These are phyloP conservation scores for Myopa tessellatipennis DNA, from an alignment of 2,888 invertebrate species.

Conservation along the genomic window DNA sequence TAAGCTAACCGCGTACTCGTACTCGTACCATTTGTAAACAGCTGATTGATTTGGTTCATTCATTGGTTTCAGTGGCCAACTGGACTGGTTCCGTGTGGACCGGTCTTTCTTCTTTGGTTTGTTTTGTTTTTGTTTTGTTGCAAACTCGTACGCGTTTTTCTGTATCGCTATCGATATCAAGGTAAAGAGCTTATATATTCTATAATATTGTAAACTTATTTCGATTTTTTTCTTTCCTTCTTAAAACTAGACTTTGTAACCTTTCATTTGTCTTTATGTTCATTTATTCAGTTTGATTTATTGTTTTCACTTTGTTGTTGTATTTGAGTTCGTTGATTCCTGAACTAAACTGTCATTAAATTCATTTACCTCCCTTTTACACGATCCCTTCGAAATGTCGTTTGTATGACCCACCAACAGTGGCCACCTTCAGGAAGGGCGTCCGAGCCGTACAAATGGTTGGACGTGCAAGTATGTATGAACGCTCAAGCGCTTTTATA, in stretches of 20 bases:
- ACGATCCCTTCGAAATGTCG: constrained; percentile 67
- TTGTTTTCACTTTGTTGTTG: constrained; percentile 28
- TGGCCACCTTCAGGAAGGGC: constrained; percentile 99
- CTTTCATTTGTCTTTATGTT: neutral
- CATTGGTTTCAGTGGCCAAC: neutral
- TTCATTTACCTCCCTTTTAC: constrained; percentile 68
- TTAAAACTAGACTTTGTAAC: neutral
- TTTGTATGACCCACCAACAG: constrained; percentile 74
- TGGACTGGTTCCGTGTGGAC: neutral
- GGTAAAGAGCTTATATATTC: constrained; percentile 21
- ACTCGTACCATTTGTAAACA: constrained; percentile 35
- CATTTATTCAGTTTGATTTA: constrained; percentile 29
- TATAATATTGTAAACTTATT: constrained; percentile 16
- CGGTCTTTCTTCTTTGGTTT: neutral
- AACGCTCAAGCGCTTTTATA: constrained; percentile 47
- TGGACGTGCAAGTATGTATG: constrained; percentile 97
- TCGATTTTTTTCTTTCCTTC: too few relatives aligned
- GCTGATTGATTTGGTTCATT: constrained; percentile 40
- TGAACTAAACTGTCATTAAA: constrained; percentile 52
- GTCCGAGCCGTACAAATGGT: constrained; percentile 99
- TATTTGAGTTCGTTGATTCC: constrained; percentile 25
- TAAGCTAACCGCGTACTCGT: constrained; percentile 18
- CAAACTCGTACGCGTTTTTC: too few relatives aligned
- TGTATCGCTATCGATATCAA: too few relatives aligned
- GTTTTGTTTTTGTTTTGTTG: constrained; percentile 27